Evolutionary conservation across 2,113 vertebrate genomes (phyloP).

Genomic region (Potamarius usumacintae): DNA sequence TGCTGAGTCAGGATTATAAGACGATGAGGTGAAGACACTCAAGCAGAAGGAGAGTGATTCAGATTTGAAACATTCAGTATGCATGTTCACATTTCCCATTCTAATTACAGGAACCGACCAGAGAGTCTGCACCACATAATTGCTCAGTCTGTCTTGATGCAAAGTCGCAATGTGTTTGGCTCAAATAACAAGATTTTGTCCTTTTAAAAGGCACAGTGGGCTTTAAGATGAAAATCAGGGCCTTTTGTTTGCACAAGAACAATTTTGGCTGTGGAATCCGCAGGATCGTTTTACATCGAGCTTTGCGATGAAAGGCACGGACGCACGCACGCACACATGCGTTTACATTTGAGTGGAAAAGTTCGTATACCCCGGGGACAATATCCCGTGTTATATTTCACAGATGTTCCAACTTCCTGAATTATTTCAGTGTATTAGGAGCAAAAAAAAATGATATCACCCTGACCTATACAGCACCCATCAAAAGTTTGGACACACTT

Average conservation of each 20-base stretch:
- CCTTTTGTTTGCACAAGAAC: conserved; percentile 19
- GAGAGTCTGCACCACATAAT: neutral
- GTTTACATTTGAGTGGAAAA: neutral
- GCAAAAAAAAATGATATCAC: neutral
- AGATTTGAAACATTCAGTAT: neutral
- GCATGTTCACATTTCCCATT: neutral
- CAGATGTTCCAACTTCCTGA: neutral
- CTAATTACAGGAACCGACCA: neutral
- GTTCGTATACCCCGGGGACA: neutral
- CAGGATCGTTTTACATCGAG: conserved; percentile 63
- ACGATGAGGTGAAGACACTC: neutral
- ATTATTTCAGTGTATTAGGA: neutral
- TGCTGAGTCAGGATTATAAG: conserved; percentile 5
- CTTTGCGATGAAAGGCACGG: neutral
- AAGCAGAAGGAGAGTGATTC: neutral
- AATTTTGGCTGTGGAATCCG: conserved; percentile 34
- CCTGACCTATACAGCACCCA: neutral
- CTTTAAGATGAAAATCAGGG: conserved; percentile 5
- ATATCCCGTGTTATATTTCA: neutral
- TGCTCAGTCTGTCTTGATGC: neutral
- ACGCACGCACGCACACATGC: neutral
- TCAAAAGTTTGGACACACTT: too few species aligned
- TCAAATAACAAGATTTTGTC: neutral
- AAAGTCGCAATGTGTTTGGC: neutral
- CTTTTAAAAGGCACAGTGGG: neutral